phyloP scores from a whole-genome alignment of 2,113 vertebrate species.

The Brachyistius frenatus region DNA sequence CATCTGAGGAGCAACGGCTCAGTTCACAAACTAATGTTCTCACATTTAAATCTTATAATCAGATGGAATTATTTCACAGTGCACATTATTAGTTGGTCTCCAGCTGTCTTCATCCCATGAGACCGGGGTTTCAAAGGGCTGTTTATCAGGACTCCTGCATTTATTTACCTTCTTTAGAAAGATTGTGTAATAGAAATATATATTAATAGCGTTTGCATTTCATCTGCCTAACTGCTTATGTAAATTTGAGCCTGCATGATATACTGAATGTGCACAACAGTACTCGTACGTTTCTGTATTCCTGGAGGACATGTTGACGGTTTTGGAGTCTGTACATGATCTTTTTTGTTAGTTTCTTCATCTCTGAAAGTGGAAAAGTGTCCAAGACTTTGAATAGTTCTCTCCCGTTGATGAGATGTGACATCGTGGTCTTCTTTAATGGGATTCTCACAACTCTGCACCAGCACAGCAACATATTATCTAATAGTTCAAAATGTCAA shows the following conservation, averaged over 20 bases:
- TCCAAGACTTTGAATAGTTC: background rate
- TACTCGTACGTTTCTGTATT: background rate
- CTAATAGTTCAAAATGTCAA: background rate
- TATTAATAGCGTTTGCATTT: background rate
- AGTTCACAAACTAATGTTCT: conserved; percentile 21
- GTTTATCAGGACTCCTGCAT: conserved; percentile 5
- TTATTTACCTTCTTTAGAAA: conserved; percentile 6
- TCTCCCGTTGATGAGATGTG: conserved; percentile 24
- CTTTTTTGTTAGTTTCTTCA: background rate
- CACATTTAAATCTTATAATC: conserved; percentile 12
- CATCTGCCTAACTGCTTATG: background rate
- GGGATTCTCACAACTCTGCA: conserved; percentile 19
- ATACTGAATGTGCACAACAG: background rate
- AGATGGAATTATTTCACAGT: background rate
- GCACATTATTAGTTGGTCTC: conserved; percentile 6
- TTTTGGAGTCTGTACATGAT: background rate
- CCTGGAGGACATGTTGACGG: background rate
- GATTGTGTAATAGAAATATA: background rate
- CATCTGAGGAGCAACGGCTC: conserved; percentile 29
- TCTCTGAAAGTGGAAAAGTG: conserved; percentile 5
- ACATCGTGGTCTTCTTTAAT: conserved; percentile 17
- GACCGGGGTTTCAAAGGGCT: conserved; percentile 18
- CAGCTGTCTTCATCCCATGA: conserved; percentile 23
- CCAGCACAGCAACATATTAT: conserved; percentile 26
- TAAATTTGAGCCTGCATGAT: background rate